These are phyloP conservation scores for Clanis bilineata DNA, from an alignment of 2,888 invertebrate genomes.

Conservation along the genomic window DNA sequence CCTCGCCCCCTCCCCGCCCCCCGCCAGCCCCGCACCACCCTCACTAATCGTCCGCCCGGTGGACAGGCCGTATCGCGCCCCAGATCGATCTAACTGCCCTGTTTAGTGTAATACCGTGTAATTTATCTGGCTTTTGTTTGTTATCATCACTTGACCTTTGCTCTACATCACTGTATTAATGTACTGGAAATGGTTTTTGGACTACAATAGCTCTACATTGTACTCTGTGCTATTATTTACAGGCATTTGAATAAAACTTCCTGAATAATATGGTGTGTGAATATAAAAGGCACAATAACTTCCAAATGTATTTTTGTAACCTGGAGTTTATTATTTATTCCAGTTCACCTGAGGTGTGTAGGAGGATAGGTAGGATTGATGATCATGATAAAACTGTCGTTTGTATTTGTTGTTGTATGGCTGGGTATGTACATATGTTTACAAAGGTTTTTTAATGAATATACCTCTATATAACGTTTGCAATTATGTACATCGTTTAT, in stretches of 20 bases:
- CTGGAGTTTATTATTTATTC: too few species aligned
- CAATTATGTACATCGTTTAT: too few species aligned
- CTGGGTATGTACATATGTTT: too few species aligned
- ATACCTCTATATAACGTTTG: too few species aligned
- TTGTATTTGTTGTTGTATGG: too few species aligned
- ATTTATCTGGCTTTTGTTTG: slow-evolving; percentile 5
- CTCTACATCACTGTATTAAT: neutral
- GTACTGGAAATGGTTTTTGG: neutral
- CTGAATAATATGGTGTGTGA: neutral
- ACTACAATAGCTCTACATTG: neutral
- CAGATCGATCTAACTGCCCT: slow-evolving; percentile 12
- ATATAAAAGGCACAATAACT: neutral
- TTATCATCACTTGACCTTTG: slow-evolving; percentile 10
- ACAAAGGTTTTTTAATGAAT: too few species aligned
- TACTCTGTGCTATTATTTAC: neutral
- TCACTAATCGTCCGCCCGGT: neutral
- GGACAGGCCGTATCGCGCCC: neutral
- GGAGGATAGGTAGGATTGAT: too few species aligned
- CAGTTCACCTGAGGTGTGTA: too few species aligned
- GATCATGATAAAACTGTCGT: too few species aligned
- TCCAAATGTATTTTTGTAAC: neutral
- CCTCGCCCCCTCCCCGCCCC: neutral
- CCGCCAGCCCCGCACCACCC: too few species aligned
- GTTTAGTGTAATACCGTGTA: slow-evolving; percentile 12
- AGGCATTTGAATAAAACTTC: neutral